Percentiles rank a stretch among this genome's conserved stretches.
Evolutionary conservation across 35 echinoderm and acorn worm species (phyloP).

Genomic region (Lytechinus variegatus): DNA sequence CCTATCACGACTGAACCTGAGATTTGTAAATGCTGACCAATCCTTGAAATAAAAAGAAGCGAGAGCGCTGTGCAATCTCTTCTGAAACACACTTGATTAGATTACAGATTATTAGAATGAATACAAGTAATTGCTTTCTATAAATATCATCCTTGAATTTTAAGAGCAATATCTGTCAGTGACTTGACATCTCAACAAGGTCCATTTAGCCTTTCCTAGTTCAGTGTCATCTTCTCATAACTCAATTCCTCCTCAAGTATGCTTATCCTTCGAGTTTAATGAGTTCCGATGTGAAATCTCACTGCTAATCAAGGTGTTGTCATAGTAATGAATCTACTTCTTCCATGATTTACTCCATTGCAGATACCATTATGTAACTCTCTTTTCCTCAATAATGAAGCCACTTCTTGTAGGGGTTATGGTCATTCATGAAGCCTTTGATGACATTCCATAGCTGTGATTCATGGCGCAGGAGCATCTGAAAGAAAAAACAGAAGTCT

Average conservation of each 20-base stretch:
- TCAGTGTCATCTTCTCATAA: neutral
- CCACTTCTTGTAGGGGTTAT: neutral
- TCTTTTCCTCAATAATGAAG: neutral
- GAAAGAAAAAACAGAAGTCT: no score
- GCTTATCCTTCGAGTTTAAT: neutral
- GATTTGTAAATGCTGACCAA: neutral
- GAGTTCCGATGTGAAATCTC: neutral
- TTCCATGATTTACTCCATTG: neutral
- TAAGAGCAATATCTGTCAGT: no score
- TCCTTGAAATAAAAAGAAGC: neutral
- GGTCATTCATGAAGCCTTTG: no score
- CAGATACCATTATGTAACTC: neutral
- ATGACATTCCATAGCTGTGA: no score
- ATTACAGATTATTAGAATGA: neutral
- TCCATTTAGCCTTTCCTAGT: neutral
- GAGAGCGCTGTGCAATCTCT: neutral
- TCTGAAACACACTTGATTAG: neutral
- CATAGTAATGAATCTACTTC: neutral
- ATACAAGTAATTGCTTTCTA: no score
- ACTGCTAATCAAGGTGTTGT: neutral
- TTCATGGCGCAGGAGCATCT: no score
- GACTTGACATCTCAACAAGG: neutral
- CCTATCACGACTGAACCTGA: neutral
- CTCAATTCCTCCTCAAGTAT: neutral
- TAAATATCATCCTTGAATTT: neutral